Evolutionary conservation across 2,888 invertebrate species (phyloP).

Genomic region (Hypolimnas misippus): DNA sequence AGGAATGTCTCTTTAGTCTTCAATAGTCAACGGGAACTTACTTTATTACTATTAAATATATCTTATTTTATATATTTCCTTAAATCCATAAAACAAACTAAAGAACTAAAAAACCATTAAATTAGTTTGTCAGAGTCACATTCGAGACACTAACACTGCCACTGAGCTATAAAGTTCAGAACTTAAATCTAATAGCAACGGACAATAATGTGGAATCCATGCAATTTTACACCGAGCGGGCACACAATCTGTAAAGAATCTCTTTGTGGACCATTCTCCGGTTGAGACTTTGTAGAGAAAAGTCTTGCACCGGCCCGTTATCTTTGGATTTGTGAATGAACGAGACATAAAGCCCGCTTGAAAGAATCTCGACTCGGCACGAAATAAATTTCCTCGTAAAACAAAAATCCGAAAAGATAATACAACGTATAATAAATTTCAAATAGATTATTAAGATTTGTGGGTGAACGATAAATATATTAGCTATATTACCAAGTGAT

Average conservation of each 20-base stretch:
- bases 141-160: neutral
- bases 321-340: constrained; percentile 68
- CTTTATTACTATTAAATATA: too few relatives aligned
- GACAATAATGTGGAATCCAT: constrained; percentile 42
- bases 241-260: constrained; percentile 55
- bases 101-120: too few relatives aligned
- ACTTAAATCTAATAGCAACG: constrained; percentile 36
- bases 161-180: constrained; percentile 21
- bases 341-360: constrained; percentile 64
- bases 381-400: constrained; percentile 42
- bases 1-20: too few relatives aligned
- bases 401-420: constrained; percentile 27
- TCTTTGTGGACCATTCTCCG: constrained; percentile 53
- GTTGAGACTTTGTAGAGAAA: constrained; percentile 51
- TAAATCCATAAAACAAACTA: neutral
- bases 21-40: too few relatives aligned
- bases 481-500: too few relatives aligned
- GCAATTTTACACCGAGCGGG: constrained; percentile 57
- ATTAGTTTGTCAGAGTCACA: neutral
- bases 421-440: constrained; percentile 13
- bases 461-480: neutral
- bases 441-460: neutral
- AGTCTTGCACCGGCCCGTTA: constrained; percentile 50
- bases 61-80: too few relatives aligned
- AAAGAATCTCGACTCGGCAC: constrained; percentile 51